Evolutionary conservation across 2,113 vertebrate genomes (phyloP).

Genomic region (Bombycilla garrulus): DNA sequence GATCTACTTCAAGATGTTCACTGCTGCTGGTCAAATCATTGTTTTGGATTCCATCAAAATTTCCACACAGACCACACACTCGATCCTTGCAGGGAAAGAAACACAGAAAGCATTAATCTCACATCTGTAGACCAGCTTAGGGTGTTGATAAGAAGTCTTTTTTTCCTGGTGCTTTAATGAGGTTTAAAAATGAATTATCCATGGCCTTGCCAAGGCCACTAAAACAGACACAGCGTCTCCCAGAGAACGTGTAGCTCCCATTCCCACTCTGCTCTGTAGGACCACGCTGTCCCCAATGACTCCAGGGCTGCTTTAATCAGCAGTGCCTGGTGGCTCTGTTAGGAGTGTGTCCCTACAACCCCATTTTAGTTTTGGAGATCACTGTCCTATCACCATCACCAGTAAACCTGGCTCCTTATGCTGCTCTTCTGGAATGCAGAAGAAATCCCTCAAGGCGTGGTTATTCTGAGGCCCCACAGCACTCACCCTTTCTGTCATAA

Average conservation of each 20-base stretch:
- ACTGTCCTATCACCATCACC: neutral
- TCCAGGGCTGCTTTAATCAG: neutral
- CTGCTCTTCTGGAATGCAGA: neutral
- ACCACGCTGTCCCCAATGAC: neutral
- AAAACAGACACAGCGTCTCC: neutral
- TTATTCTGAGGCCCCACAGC: neutral
- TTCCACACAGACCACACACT: slow-evolving; percentile 95
- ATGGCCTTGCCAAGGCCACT: neutral
- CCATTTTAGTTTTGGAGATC: neutral
- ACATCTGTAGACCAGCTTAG: neutral
- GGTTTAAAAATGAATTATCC: neutral
- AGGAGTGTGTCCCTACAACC: neutral
- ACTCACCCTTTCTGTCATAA: neutral
- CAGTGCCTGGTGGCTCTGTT: neutral
- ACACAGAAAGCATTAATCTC: neutral
- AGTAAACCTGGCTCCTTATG: neutral
- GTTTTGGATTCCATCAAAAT: slow-evolving; percentile 93
- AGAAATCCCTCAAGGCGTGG: neutral
- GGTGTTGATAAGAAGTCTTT: neutral
- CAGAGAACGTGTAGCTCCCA: neutral
- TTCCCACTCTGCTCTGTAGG: neutral
- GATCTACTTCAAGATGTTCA: slow-evolving; percentile 89
- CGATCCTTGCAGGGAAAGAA: slow-evolving; percentile 74
- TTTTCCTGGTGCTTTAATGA: neutral
- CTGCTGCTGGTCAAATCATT: slow-evolving; percentile 92